These are phyloP conservation scores for Bathynomus jamesi DNA, from an alignment of 1,140 invertebrate species.

Conservation along the genomic window DNA sequence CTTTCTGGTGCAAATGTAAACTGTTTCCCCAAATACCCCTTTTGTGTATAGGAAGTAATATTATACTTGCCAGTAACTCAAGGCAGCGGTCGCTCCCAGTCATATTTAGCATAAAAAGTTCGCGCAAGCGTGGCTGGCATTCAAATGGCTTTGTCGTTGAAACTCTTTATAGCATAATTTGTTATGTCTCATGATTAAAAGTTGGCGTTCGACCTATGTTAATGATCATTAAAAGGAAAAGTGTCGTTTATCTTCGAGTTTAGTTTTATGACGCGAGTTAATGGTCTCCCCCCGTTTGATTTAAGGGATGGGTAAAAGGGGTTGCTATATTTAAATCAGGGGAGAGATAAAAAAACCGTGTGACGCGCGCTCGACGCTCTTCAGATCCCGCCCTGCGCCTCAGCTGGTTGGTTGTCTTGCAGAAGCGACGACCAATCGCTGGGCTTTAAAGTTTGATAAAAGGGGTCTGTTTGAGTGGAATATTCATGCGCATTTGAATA, in stretches of 20 bases:
- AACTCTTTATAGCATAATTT: slow-evolving; percentile 1
- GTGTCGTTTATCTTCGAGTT: not conserved
- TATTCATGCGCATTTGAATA: slow-evolving; percentile 1
- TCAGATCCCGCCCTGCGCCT: not conserved
- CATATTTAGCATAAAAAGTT: not conserved
- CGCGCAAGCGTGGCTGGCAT: not conserved
- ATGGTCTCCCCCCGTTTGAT: not conserved
- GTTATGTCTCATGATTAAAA: not conserved
- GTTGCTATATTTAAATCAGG: not conserved
- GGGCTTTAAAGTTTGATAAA: not conserved
- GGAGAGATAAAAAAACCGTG: not conserved
- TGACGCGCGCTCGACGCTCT: not conserved
- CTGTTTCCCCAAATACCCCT: not conserved
- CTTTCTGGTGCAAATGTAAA: not conserved
- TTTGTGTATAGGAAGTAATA: not conserved
- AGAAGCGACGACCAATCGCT: not conserved
- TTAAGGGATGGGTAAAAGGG: not conserved
- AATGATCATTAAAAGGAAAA: not conserved
- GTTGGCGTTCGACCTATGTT: not conserved
- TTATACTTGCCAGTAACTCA: not conserved
- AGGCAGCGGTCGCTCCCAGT: not conserved
- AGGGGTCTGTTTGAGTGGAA: not conserved
- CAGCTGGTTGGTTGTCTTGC: not conserved
- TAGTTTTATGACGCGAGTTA: not conserved
- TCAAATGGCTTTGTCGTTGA: not conserved